Percentiles rank a stretch among this genome's conserved stretches.
Evolutionary conservation across 2,888 invertebrate species (phyloP).

Genomic region (Phengaris arion): DNA sequence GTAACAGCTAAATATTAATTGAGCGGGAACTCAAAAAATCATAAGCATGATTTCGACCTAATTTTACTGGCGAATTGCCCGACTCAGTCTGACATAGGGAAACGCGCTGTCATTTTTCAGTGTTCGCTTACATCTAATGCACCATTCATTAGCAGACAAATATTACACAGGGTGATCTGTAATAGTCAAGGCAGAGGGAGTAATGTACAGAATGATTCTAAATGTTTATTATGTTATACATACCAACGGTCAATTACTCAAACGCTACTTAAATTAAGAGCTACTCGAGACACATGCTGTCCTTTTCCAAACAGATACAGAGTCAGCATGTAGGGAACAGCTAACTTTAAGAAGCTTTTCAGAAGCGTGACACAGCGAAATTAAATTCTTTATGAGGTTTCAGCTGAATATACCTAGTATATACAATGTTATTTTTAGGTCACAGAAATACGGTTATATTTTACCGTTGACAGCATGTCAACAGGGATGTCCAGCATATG

Average conservation of each 20-base stretch:
- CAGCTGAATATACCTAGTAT: background rate
- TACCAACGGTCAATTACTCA: no score
- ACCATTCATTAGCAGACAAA: slow-evolving; percentile 34
- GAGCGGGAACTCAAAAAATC: background rate
- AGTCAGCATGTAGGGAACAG: no score
- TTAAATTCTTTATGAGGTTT: background rate
- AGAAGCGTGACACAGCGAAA: background rate
- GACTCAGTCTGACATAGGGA: slow-evolving; percentile 39
- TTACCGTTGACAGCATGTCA: background rate
- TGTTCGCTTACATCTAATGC: slow-evolving; percentile 36
- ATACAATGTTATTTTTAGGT: background rate
- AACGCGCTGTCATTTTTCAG: slow-evolving; percentile 40
- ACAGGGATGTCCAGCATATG: background rate
- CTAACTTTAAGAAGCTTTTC: no score
- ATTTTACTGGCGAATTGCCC: slow-evolving; percentile 47
- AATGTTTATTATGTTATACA: no score
- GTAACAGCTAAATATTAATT: slow-evolving; percentile 22
- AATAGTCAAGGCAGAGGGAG: slow-evolving; percentile 27
- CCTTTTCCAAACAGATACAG: no score
- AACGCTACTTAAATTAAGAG: no score
- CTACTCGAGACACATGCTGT: no score
- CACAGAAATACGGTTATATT: slow-evolving; percentile 4
- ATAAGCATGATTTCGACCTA: slow-evolving; percentile 41
- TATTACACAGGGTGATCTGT: background rate
- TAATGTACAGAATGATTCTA: background rate